phyloP scores from a whole-genome alignment of 2,797 vertebrate species.

The Megalops cyprinoides region DNA sequence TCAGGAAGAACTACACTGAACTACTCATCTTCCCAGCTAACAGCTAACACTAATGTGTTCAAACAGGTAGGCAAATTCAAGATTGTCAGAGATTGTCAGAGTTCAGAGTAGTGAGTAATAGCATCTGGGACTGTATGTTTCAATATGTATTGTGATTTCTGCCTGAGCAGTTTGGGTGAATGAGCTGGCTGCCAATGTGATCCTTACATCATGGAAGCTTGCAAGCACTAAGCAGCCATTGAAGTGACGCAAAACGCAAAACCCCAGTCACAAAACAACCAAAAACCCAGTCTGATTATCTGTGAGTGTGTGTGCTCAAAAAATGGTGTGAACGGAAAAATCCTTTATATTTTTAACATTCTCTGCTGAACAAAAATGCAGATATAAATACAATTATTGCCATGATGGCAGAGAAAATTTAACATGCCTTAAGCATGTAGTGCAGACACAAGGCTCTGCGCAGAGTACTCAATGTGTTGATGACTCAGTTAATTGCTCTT shows the following conservation, averaged over 20 bases:
- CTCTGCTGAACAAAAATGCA: background rate
- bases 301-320: background rate
- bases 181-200: background rate
- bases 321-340: background rate
- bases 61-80: constrained; percentile 9
- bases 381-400: background rate
- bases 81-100: too few species aligned
- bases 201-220: background rate
- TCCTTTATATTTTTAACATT: background rate
- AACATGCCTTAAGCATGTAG: background rate
- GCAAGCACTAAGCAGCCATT: background rate
- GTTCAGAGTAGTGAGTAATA: too few species aligned
- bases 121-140: background rate
- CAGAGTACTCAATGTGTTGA: background rate
- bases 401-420: background rate
- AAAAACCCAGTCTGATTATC: too few species aligned
- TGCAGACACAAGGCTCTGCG: background rate
- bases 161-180: background rate
- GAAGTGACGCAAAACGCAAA: too few species aligned
- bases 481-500: background rate
- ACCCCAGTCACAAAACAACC: too few species aligned
- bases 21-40: too few species aligned
- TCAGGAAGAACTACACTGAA: too few species aligned
- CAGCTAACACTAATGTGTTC: too few species aligned
- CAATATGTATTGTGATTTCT: background rate